Percentiles rank a stretch among this genome's conserved stretches.
Conservation (phyloP, 1,140 invertebrate species). For the Gonioctena quinquepunctata region DNA sequence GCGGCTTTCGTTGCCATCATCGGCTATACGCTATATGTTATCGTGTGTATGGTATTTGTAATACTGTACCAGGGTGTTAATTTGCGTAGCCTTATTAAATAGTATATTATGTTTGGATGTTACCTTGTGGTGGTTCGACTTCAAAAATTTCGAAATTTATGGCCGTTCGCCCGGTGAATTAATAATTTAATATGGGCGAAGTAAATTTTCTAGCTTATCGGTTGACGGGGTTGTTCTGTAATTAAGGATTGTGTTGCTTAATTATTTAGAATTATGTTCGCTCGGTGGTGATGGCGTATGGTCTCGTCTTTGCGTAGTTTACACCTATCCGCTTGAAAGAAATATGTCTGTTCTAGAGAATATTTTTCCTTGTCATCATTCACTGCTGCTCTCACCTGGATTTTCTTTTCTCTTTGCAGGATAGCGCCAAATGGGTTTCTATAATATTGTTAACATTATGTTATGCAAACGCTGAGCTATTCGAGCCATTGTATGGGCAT, state of each 20-base stretch:
- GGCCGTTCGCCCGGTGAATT: slow-evolving; percentile 29
- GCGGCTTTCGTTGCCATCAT: slow-evolving; percentile 3
- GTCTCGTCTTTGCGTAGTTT: background rate
- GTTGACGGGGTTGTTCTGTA: slow-evolving; percentile 18
- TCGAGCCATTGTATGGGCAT: no score
- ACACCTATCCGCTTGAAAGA: background rate
- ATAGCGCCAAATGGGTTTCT: no score
- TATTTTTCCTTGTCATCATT: background rate
- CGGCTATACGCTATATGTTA: slow-evolving; percentile 42
- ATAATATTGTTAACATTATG: no score
- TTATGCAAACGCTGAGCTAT: no score
- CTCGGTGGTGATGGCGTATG: background rate
- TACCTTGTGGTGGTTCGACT: slow-evolving; percentile 46
- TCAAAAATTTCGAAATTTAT: slow-evolving; percentile 51
- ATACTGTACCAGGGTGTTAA: slow-evolving; percentile 49
- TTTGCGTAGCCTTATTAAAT: slow-evolving; percentile 53
- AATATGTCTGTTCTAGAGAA: background rate
- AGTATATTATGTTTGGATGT: slow-evolving; percentile 53
- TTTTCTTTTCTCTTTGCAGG: no score
- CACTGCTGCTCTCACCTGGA: background rate
- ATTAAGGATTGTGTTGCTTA: slow-evolving; percentile 24
- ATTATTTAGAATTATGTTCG: slow-evolving; percentile 18
- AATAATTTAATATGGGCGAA: slow-evolving; percentile 31
- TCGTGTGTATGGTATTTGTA: slow-evolving; percentile 51
- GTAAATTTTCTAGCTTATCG: slow-evolving; percentile 24